Evolutionary conservation across 2,113 vertebrate species (phyloP), one percentile per base, ranked within the genome.

Genomic region (Labeo catla): DNA sequence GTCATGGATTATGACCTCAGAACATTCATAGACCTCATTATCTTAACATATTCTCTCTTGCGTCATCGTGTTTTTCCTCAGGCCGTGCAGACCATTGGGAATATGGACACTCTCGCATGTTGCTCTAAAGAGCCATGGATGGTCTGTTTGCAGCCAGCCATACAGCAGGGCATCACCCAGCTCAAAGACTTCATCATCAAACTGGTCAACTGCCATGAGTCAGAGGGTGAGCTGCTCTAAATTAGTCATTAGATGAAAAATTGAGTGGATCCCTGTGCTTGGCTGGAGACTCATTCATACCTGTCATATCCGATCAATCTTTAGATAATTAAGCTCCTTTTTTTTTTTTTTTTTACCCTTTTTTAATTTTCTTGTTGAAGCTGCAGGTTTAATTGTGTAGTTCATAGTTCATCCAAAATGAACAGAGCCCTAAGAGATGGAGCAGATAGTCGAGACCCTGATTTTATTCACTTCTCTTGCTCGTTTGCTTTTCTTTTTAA

Each of bases 121-220:
- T 92, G 96, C 0, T 92, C 95, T 83, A 97, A 97, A 92, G 96
- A 97, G 88, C 79, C 89, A 0, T 97, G 96, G 96, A 95, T 97
- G 96, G 93, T 94, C 0, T 95, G 96, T 0, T 87, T 97, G 84
- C 94, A 96, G 91, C 95, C 96, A 1, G 89, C 93, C 5, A 95
- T 97, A 88, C 95, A 94, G 85, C 94, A 94, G 63, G 95, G 96
- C 2, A 94, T 95, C 6, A 21, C 91, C 28, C 94, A 94, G 82
- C 91, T 97, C 89, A 96, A 95, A 90, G 95, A 94, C 83, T 97
- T 97, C 92, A 97, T 97, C 88, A 63, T 88, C 15, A 93, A 87
- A 82, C 91, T 97, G 16, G 94, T 97, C 89, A 95, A 92, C 91
- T 91, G 66, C 0, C 94, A 94, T 77, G 94, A 95, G 23, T 93